Evolutionary conservation across 2,888 invertebrate genomes (phyloP), one percentile per base, ranked within the genome.

Genomic region (Lycaena phlaeas): DNA sequence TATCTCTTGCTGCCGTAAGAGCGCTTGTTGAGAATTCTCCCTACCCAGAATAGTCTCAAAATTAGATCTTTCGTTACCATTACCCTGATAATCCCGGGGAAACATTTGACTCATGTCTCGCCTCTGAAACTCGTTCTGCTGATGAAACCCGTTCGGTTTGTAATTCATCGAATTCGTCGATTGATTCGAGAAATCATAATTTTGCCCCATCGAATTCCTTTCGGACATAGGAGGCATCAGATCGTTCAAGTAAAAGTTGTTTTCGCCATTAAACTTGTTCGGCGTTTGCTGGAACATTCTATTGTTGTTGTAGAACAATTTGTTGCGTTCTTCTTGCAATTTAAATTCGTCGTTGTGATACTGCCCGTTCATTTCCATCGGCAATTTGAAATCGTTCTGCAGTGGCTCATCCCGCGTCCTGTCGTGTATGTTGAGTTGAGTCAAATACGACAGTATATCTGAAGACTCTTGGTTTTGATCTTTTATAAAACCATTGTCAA

Each of bases 1-100:
- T 38, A 82, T 49, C 49, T 84, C 84, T 38, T 82, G 82, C 49
- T 78, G 84, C 9, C 79, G 54, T 54, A 79, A 55, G 47, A 77
- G 26, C 6, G 71, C 65, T 41, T 78, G 78, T 41, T 74, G 75
- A 2, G 46, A 42, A 41, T 66, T 69, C 2, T 77, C 73, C 17
- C 73, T 57, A 0, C 57, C 59, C 17, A 65, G 34, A 29, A 38
- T 42, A 31, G 64, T 69, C 31, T 79, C 78, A 31, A 71, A 78
- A 44, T 61, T 70, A 11, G 50, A 49, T 41, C 78, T 57, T 40
- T 66, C 68, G 28, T 46, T 56, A 0, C 60, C 60, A 39, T 68
- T 75, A 9, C 56, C 55, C 41, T 63, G 71, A 45, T 61, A 75
- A 28, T 59, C 59, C 2, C 71, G 58, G 3, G 61, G 62, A 53